A percentile compares a stretch with the other conserved stretches of the same genome.
phyloP scores from a whole-genome alignment of 2,888 invertebrate genomes.

The Caenorhabditis drosophilae region DNA sequence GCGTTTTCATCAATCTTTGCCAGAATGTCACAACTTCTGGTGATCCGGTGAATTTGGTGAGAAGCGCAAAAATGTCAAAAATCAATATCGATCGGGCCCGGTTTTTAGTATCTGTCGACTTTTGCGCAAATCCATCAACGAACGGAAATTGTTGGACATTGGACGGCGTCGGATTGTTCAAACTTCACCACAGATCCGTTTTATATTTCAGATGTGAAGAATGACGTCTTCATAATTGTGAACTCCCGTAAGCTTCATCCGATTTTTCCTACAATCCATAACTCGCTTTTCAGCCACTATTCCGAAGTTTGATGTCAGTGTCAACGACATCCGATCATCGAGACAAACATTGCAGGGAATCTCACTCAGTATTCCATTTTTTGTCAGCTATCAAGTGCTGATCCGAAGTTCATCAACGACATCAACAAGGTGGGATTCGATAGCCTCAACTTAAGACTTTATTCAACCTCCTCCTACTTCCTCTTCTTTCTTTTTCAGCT shows the following conservation, averaged over 20 bases:
- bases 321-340: no score
- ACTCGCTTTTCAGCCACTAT: no score
- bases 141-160: slow-evolving; percentile 32
- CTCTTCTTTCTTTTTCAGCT: no score
- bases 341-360: slow-evolving; percentile 13
- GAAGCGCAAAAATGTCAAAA: no score
- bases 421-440: no score
- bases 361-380: slow-evolving; percentile 35
- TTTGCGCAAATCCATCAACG: slow-evolving; percentile 45
- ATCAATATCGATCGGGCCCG: no score
- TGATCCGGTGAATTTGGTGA: no score
- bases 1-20: slow-evolving; percentile 42
- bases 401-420: no score
- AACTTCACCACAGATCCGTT: slow-evolving; percentile 8
- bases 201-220: slow-evolving; percentile 11
- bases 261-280: no score
- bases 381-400: slow-evolving; percentile 30
- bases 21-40: slow-evolving; percentile 19
- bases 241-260: slow-evolving; percentile 32
- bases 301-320: no score
- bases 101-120: slow-evolving; percentile 33
- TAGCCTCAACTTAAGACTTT: no score
- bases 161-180: slow-evolving; percentile 12
- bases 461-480: no score
- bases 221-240: slow-evolving; percentile 17